Conservation (phyloP, 2,888 invertebrate species). For the Mesodorylaimus sp. region DNA sequence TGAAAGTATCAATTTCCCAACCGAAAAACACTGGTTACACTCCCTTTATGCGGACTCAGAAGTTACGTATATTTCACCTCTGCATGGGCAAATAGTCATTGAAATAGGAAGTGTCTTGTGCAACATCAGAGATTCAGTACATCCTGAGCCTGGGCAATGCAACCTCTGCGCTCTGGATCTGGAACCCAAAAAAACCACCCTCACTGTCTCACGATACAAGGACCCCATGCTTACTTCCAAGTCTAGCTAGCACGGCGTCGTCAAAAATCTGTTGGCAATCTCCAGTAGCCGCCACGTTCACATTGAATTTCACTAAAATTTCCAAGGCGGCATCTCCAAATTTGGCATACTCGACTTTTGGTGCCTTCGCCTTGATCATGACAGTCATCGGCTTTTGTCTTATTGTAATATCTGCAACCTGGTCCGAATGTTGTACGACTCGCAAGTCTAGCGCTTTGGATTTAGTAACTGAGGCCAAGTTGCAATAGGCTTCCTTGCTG, state of each 20-base stretch:
- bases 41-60: no score
- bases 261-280: not conserved
- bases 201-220: no score
- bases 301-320: not conserved
- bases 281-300: not conserved
- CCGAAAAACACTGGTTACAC: no score
- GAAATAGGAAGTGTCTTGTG: no score
- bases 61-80: no score
- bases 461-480: not conserved
- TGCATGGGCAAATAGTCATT: no score
- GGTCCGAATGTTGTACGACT: not conserved
- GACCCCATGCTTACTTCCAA: not conserved
- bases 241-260: not conserved
- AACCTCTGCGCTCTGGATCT: no score
- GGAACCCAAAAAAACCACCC: no score
- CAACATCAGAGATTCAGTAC: no score
- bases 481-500: not conserved
- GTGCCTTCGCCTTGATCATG: not conserved
- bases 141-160: no score
- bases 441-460: not conserved
- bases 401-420: not conserved
- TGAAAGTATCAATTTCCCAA: no score
- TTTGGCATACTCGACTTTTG: not conserved
- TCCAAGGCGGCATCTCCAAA: not conserved
- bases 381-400: not conserved